phyloP scores from a whole-genome alignment of 1,140 invertebrate genomes.

The Scaptomyza pallida region DNA sequence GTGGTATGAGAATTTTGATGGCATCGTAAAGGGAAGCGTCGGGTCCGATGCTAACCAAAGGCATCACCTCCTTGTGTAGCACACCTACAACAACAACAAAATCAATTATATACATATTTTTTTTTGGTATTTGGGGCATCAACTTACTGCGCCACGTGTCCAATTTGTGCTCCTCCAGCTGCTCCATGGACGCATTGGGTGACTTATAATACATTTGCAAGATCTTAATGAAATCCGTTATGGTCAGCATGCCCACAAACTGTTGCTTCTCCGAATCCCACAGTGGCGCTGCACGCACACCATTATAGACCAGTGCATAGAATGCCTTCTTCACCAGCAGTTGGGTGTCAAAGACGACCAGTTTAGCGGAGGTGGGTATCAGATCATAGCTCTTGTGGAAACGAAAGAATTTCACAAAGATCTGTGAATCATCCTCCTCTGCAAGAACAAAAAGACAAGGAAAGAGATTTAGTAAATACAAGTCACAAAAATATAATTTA shows the following conservation, averaged over 20 bases:
- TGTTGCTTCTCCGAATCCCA: slow-evolving; percentile 97
- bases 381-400: slow-evolving; percentile 99
- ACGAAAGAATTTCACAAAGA: slow-evolving; percentile 99
- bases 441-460: slow-evolving; percentile 85
- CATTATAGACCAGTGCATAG: slow-evolving; percentile 99
- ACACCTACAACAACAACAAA: slow-evolving; percentile 87
- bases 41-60: slow-evolving; percentile 93
- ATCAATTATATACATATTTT: background rate
- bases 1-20: slow-evolving; percentile 94
- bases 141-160: slow-evolving; percentile 95
- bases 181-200: slow-evolving; percentile 95
- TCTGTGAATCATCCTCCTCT: slow-evolving; percentile 98
- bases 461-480: background rate
- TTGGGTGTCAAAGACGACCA: slow-evolving; percentile 99
- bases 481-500: too few species aligned
- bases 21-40: slow-evolving; percentile 96
- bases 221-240: slow-evolving; percentile 99
- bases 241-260: slow-evolving; percentile 99
- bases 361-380: slow-evolving; percentile 99
- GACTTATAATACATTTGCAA: slow-evolving; percentile 98
- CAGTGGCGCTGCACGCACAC: slow-evolving; percentile 97
- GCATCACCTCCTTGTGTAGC: slow-evolving; percentile 91
- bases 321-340: slow-evolving; percentile 99
- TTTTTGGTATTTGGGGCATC: background rate
- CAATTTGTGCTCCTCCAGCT: slow-evolving; percentile 98